phyloP scores from a whole-genome alignment of 1,140 invertebrate genomes.

The Drosophila leontia region DNA sequence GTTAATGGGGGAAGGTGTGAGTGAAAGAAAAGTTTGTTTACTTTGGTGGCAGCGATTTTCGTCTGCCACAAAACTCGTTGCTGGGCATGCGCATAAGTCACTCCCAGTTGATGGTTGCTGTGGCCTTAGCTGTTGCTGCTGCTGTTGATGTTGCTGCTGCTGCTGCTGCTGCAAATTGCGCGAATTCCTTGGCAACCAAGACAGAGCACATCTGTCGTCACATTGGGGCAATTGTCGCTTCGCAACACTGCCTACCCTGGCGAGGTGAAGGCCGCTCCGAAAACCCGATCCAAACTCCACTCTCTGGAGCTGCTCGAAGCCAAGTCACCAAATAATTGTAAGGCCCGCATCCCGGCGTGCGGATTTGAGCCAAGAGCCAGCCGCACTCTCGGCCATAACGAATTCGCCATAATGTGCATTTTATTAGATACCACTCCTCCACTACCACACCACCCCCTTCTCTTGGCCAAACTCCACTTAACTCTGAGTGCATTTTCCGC shows the following conservation, averaged over 20 bases:
- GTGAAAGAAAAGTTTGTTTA: slow-evolving; percentile 68
- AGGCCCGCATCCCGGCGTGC: slow-evolving; percentile 36
- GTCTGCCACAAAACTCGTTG: slow-evolving; percentile 60
- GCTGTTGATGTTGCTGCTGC: slow-evolving; percentile 7
- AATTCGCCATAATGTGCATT: slow-evolving; percentile 78
- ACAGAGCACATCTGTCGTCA: slow-evolving; percentile 70
- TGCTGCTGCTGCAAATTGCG: slow-evolving; percentile 63
- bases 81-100: slow-evolving; percentile 72
- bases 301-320: slow-evolving; percentile 16
- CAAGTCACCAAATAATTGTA: slow-evolving; percentile 59
- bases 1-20: slow-evolving; percentile 3
- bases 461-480: slow-evolving; percentile 28
- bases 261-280: slow-evolving; percentile 50
- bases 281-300: slow-evolving; percentile 35
- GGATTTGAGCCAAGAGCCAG: slow-evolving; percentile 28
- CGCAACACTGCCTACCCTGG: slow-evolving; percentile 22
- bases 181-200: slow-evolving; percentile 65
- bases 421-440: slow-evolving; percentile 61
- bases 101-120: slow-evolving; percentile 43
- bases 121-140: slow-evolving; percentile 10
- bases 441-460: background rate
- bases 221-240: slow-evolving; percentile 37
- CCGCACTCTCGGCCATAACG: slow-evolving; percentile 61
- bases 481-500: slow-evolving; percentile 75
- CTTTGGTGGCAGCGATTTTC: slow-evolving; percentile 58